Base-by-base conservation (phyloP, 2,888 invertebrate genomes). In the Heliconius erato region DNA sequence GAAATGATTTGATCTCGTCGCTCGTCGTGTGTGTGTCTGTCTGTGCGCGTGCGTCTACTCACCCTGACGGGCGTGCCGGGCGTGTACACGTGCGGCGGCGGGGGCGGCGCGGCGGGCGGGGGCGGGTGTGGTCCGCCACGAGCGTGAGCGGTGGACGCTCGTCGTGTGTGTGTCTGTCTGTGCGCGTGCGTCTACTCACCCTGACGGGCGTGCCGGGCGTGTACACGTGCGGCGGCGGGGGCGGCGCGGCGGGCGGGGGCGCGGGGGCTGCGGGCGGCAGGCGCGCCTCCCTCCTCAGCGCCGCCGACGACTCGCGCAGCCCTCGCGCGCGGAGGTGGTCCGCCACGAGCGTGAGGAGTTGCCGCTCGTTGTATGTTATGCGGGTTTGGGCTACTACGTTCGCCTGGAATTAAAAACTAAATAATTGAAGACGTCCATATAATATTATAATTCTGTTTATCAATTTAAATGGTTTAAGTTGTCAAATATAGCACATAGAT, bases 381-480 rank as follows among this genome's bases (percentile, higher is more conserved):
- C 98, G 97, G 0, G 99, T 99, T 93, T 99, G 99, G 0, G 99
- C 99, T 0, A 99, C 99, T 72, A 99, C 98, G 93, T 99, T 99
- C 0, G 99, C 98, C 97, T 97, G 90, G 19, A 54, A 54, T 54
- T 23, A 23, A 54, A 54, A 19, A 23, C 19, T 19, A 54, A 16
- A 54, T 49, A 54, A 54, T 54, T 54, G 19, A 23, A 23, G 7
- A 40, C 40, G 9, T 40, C 40, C 1, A 40, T 40, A 11, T 40
- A 40, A 40, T 40, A 40, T 40, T 40, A 40, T 40, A 40, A 40
- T 40, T 11, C 40, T 40, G 9, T 40, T 40, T 9, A 40, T 40
- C 9, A 40, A 11, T 40, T 40, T 40, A 40, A 40, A 40, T 11
- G 9, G 40, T 1, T 40, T 32, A 0, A 9, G 9, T 40, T 40